A percentile compares a stretch with the other conserved stretches of the same genome.
phyloP scores from a whole-genome alignment of 1,140 invertebrate genomes.

The Pteromalus puparum region DNA sequence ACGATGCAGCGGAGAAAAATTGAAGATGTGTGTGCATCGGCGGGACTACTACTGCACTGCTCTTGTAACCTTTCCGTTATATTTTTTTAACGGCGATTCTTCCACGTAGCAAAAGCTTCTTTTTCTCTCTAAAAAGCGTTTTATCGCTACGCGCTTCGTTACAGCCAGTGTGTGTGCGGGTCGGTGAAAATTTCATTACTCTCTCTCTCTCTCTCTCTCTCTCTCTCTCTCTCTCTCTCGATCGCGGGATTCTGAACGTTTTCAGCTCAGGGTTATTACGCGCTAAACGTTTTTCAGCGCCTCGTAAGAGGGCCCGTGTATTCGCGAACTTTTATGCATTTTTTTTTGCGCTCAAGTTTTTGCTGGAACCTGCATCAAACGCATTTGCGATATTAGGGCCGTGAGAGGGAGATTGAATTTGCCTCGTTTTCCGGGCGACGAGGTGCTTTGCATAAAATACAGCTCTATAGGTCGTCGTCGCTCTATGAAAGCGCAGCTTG shows the following conservation, averaged over 20 bases:
- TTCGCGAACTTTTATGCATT: not conserved
- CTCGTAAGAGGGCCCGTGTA: not conserved
- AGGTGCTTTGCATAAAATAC: slow-evolving; percentile 25
- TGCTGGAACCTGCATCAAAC: not conserved
- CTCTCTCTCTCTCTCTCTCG: not conserved
- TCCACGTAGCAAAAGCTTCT: not conserved
- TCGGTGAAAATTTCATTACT: slow-evolving; percentile 19
- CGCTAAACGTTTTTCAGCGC: slow-evolving; percentile 2
- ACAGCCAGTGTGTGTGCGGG: not conserved
- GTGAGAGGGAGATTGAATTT: slow-evolving; percentile 34
- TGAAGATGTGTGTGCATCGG: not conserved
- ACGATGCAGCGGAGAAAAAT: slow-evolving; percentile 10
- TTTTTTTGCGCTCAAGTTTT: not conserved
- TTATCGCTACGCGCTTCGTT: not conserved
- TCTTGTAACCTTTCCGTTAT: slow-evolving; percentile 11
- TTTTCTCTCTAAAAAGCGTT: not conserved
- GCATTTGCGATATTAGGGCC: slow-evolving; percentile 36
- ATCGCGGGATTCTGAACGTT: not conserved
- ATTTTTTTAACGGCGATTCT: slow-evolving; percentile 15
- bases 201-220: not conserved
- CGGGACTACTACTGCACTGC: slow-evolving; percentile 2
- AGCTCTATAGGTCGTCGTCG: not conserved
- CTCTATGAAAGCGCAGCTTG: not conserved
- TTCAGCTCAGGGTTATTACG: not conserved
- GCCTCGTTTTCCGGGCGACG: not conserved